A percentile compares a stretch with the other conserved stretches of the same genome.
Conservation (phyloP, 1,140 invertebrate species). For the Marisa cornuarietis region DNA sequence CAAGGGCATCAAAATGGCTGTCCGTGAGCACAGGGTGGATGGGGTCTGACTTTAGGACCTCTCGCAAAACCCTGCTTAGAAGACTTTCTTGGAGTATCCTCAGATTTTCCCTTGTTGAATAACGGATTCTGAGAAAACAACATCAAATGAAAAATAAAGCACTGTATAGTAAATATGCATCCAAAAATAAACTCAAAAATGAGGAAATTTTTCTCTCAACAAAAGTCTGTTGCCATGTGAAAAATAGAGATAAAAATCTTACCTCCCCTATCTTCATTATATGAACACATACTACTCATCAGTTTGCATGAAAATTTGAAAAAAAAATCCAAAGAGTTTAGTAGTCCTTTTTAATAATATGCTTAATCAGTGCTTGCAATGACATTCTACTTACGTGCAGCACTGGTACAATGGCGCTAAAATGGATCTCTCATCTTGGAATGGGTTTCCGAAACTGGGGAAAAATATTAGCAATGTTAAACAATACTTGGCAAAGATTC, state of each 20-base stretch:
- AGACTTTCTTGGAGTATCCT: slow-evolving; percentile 71
- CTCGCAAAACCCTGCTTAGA: slow-evolving; percentile 70
- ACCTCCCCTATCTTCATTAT: too few relatives aligned
- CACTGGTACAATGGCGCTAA: slow-evolving; percentile 90
- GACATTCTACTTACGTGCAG: slow-evolving; percentile 74
- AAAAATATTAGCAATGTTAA: slow-evolving; percentile 1
- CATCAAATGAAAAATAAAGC: too few relatives aligned
- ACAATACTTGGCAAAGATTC: background rate
- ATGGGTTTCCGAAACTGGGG: slow-evolving; percentile 82
- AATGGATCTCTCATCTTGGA: slow-evolving; percentile 84
- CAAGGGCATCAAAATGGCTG: slow-evolving; percentile 81
- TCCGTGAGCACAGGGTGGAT: slow-evolving; percentile 76
- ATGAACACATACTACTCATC: too few relatives aligned
- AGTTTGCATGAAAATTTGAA: too few relatives aligned
- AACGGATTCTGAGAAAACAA: slow-evolving; percentile 30
- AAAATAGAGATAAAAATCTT: too few relatives aligned
- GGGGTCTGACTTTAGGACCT: slow-evolving; percentile 66
- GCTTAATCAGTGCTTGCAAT: background rate
- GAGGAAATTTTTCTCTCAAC: too few relatives aligned
- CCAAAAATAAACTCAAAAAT: too few relatives aligned
- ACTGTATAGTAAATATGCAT: too few relatives aligned
- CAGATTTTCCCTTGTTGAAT: slow-evolving; percentile 71
- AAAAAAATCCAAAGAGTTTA: too few relatives aligned
- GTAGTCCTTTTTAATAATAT: background rate
- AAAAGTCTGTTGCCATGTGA: too few relatives aligned